Percentiles rank a stretch among this genome's conserved stretches.
phyloP scores from a whole-genome alignment of 1,140 invertebrate genomes.

The Brachionus asplanchnoidis region DNA sequence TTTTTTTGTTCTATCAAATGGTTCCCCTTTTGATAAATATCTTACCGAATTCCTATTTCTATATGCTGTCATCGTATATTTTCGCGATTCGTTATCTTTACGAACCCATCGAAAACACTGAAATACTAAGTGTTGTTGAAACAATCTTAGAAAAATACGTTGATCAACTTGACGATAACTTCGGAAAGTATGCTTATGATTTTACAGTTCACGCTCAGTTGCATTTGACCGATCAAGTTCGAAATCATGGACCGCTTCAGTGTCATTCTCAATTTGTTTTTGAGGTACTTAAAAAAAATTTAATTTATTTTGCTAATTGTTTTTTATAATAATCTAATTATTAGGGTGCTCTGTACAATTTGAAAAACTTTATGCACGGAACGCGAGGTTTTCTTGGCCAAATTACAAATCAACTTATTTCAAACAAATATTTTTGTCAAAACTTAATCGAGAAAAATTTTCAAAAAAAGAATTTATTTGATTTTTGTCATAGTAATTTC shows the following conservation, averaged over 20 bases:
- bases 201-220: not conserved
- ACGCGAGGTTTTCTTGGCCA: not conserved
- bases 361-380: not conserved
- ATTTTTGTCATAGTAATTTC: too few species aligned
- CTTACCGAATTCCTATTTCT: not conserved
- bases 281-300: not conserved
- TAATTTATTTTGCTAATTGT: not conserved
- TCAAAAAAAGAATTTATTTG: too few species aligned
- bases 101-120: not conserved
- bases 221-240: not conserved
- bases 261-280: conserved; percentile 31
- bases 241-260: not conserved
- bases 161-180: not conserved
- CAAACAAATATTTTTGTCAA: too few species aligned
- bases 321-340: too few species aligned
- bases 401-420: too few species aligned
- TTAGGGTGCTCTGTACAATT: not conserved
- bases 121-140: not conserved
- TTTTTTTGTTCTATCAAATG: too few species aligned
- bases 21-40: not conserved
- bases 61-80: not conserved
- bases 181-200: not conserved
- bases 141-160: not conserved
- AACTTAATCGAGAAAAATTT: too few species aligned
- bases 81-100: not conserved